Evolutionary conservation across 2,888 invertebrate species (phyloP).

Genomic region (Hipparchia sbordonii): DNA sequence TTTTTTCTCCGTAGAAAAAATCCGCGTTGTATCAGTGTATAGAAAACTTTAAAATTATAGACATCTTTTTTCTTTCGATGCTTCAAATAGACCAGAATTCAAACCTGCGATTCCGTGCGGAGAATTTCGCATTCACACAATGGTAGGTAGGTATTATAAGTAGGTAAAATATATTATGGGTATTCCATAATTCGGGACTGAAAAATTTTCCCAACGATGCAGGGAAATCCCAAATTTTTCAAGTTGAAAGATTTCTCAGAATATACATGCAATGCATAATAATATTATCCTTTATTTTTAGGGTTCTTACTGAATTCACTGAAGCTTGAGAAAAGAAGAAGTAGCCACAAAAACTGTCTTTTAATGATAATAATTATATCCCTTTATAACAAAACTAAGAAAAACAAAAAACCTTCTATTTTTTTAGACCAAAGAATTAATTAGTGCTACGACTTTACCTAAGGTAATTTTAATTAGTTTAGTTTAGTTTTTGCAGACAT

Average conservation of each 20-base stretch:
- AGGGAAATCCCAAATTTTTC: background rate
- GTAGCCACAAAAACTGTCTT: background rate
- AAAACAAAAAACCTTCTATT: background rate
- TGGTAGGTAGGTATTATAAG: too few species aligned
- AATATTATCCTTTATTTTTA: background rate
- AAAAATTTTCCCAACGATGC: background rate
- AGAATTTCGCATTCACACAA: too few species aligned
- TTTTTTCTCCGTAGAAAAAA: too few species aligned
- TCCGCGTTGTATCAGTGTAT: too few species aligned
- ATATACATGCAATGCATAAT: background rate
- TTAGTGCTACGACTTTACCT: background rate
- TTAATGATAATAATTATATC: background rate
- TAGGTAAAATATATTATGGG: too few species aligned
- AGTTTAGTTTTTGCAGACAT: background rate
- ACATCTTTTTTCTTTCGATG: too few species aligned
- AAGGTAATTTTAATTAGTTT: too few species aligned
- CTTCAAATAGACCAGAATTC: too few species aligned
- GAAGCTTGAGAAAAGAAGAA: slow-evolving; percentile 7
- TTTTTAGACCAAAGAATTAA: background rate
- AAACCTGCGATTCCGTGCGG: too few species aligned
- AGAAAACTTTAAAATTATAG: too few species aligned
- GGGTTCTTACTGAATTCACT: background rate
- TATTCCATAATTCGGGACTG: background rate
- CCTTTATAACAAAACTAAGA: background rate
- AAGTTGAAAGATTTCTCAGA: background rate